phyloP scores from a whole-genome alignment of 1,140 invertebrate species.

The Drosophila lini region DNA sequence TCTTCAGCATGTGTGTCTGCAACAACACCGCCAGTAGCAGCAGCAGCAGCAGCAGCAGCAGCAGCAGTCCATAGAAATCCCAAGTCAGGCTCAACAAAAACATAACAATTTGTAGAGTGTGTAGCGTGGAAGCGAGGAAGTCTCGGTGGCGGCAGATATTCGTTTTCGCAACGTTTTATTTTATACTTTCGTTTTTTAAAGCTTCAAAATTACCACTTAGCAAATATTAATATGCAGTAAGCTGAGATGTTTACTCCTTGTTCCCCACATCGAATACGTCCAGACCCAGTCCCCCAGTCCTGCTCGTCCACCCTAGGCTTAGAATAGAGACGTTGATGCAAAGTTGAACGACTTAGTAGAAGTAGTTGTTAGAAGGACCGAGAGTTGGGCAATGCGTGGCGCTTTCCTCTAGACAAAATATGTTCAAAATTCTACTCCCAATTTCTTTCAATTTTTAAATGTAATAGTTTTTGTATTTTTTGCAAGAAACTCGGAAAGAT shows the following conservation, averaged over 20 bases:
- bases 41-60: background rate
- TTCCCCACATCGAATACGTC: slow-evolving; percentile 17
- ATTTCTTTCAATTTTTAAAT: background rate
- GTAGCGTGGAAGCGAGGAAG: background rate
- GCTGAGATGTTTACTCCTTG: background rate
- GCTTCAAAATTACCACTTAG: slow-evolving; percentile 1
- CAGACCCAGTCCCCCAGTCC: background rate
- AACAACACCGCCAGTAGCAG: background rate
- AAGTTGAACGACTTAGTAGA: background rate
- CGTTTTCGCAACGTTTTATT: background rate
- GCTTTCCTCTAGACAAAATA: background rate
- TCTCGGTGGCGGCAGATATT: background rate
- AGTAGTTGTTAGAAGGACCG: background rate
- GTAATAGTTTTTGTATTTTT: background rate
- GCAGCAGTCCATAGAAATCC: background rate
- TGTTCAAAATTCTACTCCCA: background rate
- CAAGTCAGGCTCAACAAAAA: background rate
- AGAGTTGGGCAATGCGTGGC: background rate
- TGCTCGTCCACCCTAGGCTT: slow-evolving; percentile 1
- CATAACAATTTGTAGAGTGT: background rate
- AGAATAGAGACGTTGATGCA: background rate
- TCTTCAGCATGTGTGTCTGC: slow-evolving; percentile 71
- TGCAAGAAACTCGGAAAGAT: background rate
- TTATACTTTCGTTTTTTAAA: slow-evolving; percentile 1
- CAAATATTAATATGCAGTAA: background rate